Percentiles rank a stretch among this genome's conserved stretches.
phyloP scores from a whole-genome alignment of 1,140 invertebrate genomes.

The Colletes gigas region DNA sequence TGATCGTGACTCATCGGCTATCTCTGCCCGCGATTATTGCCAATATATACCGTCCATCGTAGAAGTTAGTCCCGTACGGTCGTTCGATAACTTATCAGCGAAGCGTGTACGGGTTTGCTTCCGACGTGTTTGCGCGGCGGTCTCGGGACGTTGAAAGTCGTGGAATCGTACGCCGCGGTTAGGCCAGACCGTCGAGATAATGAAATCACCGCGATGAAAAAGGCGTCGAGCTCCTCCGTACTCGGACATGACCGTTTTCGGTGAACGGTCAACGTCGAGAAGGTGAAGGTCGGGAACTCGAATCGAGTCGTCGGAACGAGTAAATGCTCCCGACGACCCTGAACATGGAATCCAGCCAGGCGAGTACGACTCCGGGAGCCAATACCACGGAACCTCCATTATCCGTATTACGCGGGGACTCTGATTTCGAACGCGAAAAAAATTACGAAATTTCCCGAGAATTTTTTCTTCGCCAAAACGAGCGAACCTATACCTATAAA shows the following conservation, averaged over 20 bases:
- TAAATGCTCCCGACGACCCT: conserved; percentile 28
- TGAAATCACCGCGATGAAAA: not conserved
- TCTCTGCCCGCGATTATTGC: not conserved
- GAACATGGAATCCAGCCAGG: conserved; percentile 44
- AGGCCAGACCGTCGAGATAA: not conserved
- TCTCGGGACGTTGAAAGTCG: not conserved
- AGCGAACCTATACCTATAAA: too few species aligned
- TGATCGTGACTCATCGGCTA: conserved; percentile 7
- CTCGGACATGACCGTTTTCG: conserved; percentile 1
- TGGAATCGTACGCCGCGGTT: not conserved
- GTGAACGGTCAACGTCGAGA: conserved; percentile 6
- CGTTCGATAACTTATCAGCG: conserved; percentile 22
- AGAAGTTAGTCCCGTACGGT: not conserved
- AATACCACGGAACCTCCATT: not conserved
- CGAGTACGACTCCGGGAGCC: conserved; percentile 37
- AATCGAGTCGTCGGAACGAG: conserved; percentile 34
- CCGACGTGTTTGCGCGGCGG: not conserved
- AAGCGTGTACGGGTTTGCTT: not conserved
- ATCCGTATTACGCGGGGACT: too few species aligned
- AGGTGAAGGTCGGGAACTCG: conserved; percentile 15
- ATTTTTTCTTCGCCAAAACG: too few species aligned
- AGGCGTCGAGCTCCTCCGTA: not conserved
- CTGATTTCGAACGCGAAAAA: too few species aligned
- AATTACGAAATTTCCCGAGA: too few species aligned
- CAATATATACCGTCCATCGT: not conserved